Base-by-base conservation (phyloP, 1,140 invertebrate genomes). In the Drosophila santomea region DNA sequence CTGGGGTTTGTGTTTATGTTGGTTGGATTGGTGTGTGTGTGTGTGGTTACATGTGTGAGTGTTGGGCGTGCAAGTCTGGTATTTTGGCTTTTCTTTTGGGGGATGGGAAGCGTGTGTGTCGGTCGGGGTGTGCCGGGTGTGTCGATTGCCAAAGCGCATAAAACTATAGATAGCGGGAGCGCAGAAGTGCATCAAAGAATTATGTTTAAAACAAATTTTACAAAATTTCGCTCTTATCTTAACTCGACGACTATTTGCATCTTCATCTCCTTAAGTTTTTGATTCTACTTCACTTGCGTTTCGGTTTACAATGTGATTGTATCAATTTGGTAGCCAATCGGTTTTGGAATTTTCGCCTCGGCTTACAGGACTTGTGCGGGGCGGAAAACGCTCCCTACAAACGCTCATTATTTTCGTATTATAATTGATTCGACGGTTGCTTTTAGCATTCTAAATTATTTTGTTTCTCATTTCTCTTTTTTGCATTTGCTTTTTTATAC, bases 121-220 rank as follows among this genome's bases (percentile, higher is more conserved):
- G 23, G 32, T 44, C 14, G 23, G 12, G 41, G 12, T 48, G 32
- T 54, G 47, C 48, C 48, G 28, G 48, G 20, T 20, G 20, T 20
- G 20, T 55, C n/a, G 25, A 56, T 75, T 63, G 72, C 43, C 77
- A 80, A 79, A 68, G 62, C 61, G 38, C 28, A 48, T 57, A 35
- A 79, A 79, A 79, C 44, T 57, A 67, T 55, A 60, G 8, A 73
- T 77, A 64, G 38, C 64, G 47, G 44, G 50, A 66, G 55, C 71
- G 54, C 52, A 47, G 39, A 77, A 57, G 57, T 59, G 45, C 72
- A 80, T 75, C 74, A 50, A 75, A 68, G 38, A 63, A 43, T 55
- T 63, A 66, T 64, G 64, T 78, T 78, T 67, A 60, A 50, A 74
- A 77, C 61, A 86, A 86, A 77, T 81, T 71, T 78, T 81, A 85